Evolutionary conservation across 2,113 vertebrate species (phyloP), one percentile per base, ranked within the genome.

Genomic region (Pelecanoides urinatrix): DNA sequence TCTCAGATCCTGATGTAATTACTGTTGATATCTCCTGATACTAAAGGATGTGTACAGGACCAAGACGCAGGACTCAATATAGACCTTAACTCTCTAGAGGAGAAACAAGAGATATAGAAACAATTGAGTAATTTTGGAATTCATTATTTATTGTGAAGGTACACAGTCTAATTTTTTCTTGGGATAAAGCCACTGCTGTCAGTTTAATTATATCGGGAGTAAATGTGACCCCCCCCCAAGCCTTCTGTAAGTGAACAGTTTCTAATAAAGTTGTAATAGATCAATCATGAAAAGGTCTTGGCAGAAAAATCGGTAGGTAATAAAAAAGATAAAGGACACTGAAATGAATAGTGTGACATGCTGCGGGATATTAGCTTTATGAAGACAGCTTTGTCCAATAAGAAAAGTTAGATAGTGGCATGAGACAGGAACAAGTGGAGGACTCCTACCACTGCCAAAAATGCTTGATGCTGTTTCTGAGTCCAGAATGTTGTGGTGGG

Each of bases 251-350:
- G 80, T 17, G 86, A 85, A 92, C 40, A 65, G 76, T 96, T 94
- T 97, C 92, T 85, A 95, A 92, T 91, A 90, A 87, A 95, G 70
- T 79, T 94, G 74, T 85, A 97, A 87, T 53, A 95, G 91, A 96
- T 97, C 92, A 95, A 94, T 97, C 91, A 94, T 73, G 56, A 65
- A 94, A 96, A 96, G 70, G 58, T 92, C 91, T 95, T 91, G 92
- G 88, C 94, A 92, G 92, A 95, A 96, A 97, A 97, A 94, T 95
- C 53, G 0, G 85, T 96, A 92, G 77, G 91, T 91, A 94, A 96
- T 96, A 96, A 96, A 95, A 93, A 86, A 95, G 92, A 92, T 94
- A 96, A 94, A 96, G 73, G 86, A 92, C 70, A 30, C 62, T 70
- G 66, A 92, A 94, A 85, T 92, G 84, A 96, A 84, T 36, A 56